These are phyloP conservation scores for Zosterops pallidus DNA, from an alignment of 2,113 vertebrate species.

Conservation along the genomic window DNA sequence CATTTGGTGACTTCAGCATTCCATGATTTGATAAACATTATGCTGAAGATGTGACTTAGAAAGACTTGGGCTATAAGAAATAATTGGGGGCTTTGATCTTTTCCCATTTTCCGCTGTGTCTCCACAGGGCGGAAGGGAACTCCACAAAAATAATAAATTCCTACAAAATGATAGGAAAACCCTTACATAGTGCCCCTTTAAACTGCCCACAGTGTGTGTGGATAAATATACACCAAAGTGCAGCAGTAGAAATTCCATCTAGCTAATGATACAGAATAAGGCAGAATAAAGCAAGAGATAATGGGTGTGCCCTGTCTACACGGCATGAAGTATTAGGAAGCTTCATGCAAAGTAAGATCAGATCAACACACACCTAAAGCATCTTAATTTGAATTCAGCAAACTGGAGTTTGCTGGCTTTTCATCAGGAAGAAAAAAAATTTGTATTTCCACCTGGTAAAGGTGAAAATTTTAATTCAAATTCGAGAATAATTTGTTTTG, in stretches of 20 bases:
- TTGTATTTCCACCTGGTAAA: not conserved
- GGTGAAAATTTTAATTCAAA: not conserved
- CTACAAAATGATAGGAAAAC: not conserved
- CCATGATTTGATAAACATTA: not conserved
- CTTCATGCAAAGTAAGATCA: not conserved
- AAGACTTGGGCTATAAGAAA: not conserved
- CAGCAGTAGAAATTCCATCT: not conserved
- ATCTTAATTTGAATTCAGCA: not conserved
- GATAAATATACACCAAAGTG: not conserved
- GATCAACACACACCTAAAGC: not conserved
- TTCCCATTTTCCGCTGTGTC: not conserved
- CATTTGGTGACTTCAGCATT: not conserved
- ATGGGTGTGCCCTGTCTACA: not conserved
- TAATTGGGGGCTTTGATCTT: not conserved
- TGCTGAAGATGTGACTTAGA: not conserved
- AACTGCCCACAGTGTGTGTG: not conserved
- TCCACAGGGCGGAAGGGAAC: accelerated
- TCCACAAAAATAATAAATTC: not conserved
- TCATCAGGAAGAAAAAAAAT: not conserved
- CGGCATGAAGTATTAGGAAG: not conserved
- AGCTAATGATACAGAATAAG: not conserved
- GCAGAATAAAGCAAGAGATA: not conserved
- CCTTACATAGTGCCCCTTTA: not conserved
- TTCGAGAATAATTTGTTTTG: not conserved
- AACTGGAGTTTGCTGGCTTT: not conserved